Evolutionary conservation across 2,113 vertebrate species (phyloP).

Genomic region (Galemys pyrenaicus): DNA sequence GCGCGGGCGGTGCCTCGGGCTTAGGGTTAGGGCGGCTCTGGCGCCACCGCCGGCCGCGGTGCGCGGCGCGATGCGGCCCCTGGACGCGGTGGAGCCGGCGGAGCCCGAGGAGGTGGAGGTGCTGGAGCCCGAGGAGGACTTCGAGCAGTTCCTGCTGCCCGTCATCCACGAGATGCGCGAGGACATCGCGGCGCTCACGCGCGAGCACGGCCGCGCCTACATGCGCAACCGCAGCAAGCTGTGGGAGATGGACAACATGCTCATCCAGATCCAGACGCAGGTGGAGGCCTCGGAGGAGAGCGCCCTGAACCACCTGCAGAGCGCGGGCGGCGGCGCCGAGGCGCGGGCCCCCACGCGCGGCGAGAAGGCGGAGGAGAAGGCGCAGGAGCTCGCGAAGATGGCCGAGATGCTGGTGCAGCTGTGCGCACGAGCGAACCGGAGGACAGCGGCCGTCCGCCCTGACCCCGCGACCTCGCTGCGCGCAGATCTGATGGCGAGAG

Average conservation of each 20-base stretch:
- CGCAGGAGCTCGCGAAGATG: conserved; percentile 24
- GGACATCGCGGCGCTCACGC: conserved; percentile 65
- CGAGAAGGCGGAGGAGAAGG: conserved; percentile 70
- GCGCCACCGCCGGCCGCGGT: no score
- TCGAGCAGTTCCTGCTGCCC: conserved; percentile 78
- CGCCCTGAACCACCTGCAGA: conserved; percentile 62
- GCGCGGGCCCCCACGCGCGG: accelerated
- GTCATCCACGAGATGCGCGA: conserved; percentile 71
- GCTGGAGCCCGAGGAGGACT: conserved; percentile 75
- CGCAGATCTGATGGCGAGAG: no score
- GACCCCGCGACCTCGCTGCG: no score
- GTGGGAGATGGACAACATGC: conserved; percentile 71
- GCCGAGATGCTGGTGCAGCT: conserved; percentile 76
- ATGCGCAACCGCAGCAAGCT: conserved; percentile 55
- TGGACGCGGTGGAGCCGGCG: no score
- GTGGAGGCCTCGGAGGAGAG: conserved; percentile 73
- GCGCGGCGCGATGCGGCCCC: conserved; percentile 67
- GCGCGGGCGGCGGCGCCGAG: background rate
- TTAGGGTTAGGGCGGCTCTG: no score
- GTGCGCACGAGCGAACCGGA: background rate
- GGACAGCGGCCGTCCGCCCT: no score
- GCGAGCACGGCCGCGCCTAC: conserved; percentile 54
- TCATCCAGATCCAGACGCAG: conserved; percentile 61
- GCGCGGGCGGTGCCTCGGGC: no score
- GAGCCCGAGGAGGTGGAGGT: conserved; percentile 73